Percentiles rank a stretch among this genome's conserved stretches.
phyloP scores from a whole-genome alignment of 2,113 vertebrate species.

The Chaetura pelagica region DNA sequence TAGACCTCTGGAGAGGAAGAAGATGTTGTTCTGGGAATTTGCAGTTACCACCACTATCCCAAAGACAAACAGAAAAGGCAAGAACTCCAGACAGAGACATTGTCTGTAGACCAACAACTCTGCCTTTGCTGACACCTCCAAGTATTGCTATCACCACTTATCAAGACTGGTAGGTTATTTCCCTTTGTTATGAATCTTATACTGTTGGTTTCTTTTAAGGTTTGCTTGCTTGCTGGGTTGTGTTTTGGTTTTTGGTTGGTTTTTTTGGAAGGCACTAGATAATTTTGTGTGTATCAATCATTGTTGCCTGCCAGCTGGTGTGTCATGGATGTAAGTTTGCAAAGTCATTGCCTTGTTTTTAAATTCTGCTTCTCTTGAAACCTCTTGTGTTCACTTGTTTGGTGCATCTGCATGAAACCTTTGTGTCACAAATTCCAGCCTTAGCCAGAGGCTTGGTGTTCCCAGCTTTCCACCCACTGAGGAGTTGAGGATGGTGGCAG shows the following conservation, averaged over 20 bases:
- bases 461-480: not conserved
- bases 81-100: slow-evolving; percentile 85
- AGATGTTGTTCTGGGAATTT: slow-evolving; percentile 90
- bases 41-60: slow-evolving; percentile 90
- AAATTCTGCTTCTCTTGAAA: not conserved
- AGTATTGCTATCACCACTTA: slow-evolving; percentile 93
- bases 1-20: slow-evolving; percentile 88
- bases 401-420: not conserved
- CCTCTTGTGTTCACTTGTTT: not conserved
- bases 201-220: not conserved
- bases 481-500: not conserved
- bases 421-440: accelerated
- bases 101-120: slow-evolving; percentile 85
- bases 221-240: too few species aligned
- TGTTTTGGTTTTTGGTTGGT: too few species aligned
- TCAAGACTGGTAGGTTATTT: slow-evolving; percentile 84
- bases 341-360: not conserved
- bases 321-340: accelerated
- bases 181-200: not conserved
- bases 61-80: slow-evolving; percentile 85
- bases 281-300: accelerated
- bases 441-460: accelerated
- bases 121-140: slow-evolving; percentile 83
- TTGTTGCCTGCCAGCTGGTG: not conserved
- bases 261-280: not conserved